These are phyloP conservation scores for Sinonovacula constricta DNA, from an alignment of 1,140 invertebrate species.

Conservation along the genomic window DNA sequence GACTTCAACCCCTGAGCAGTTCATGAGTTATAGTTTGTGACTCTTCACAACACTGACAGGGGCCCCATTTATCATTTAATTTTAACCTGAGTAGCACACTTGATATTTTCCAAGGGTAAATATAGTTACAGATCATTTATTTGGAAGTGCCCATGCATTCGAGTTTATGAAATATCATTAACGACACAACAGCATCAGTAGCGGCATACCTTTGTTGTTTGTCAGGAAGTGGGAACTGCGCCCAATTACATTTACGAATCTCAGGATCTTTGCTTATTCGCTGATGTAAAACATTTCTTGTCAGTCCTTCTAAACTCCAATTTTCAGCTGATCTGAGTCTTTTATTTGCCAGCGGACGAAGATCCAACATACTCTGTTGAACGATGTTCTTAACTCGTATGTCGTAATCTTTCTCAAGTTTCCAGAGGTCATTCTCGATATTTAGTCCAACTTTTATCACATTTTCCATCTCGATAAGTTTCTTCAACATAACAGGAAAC, in stretches of 20 bases:
- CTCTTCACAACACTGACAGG: too few species aligned
- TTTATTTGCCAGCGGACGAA: slow-evolving; percentile 53
- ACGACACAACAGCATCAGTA: slow-evolving; percentile 61
- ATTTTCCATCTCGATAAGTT: slow-evolving; percentile 49
- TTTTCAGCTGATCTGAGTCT: slow-evolving; percentile 52
- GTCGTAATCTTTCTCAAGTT: slow-evolving; percentile 59
- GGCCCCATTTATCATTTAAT: too few species aligned
- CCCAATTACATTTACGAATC: slow-evolving; percentile 60
- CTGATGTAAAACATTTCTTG: slow-evolving; percentile 51
- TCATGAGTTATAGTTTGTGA: too few species aligned
- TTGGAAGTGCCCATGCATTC: too few species aligned
- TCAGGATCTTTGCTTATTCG: slow-evolving; percentile 56
- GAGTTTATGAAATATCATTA: slow-evolving; percentile 46
- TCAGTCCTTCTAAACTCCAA: slow-evolving; percentile 62
- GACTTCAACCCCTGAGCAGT: too few species aligned
- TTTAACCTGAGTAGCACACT: too few species aligned
- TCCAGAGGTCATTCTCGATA: slow-evolving; percentile 60
- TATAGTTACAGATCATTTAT: too few species aligned
- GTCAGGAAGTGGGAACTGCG: slow-evolving; percentile 53
- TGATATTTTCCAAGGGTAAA: too few species aligned
- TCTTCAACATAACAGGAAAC: slow-evolving; percentile 49
- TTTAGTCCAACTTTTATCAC: slow-evolving; percentile 58
- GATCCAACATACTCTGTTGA: slow-evolving; percentile 55
- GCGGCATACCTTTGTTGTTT: slow-evolving; percentile 59
- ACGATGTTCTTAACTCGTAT: slow-evolving; percentile 51